These are phyloP conservation scores for Phymorhynchus buccinoides DNA, from an alignment of 1,140 invertebrate species.

Conservation along the genomic window DNA sequence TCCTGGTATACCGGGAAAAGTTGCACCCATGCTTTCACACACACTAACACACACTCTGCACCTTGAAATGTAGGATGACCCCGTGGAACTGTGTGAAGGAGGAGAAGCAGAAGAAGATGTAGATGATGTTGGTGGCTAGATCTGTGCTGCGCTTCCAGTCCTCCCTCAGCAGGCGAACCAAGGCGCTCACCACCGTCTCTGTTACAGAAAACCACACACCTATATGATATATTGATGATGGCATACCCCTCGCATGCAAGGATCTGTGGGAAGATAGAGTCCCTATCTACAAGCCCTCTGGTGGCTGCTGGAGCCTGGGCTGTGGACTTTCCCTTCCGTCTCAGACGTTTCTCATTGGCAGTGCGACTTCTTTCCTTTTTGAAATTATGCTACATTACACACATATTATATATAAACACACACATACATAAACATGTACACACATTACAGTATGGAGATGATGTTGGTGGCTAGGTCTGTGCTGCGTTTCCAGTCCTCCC, in stretches of 20 bases:
- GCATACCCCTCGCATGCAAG: too few species aligned
- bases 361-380: too few species aligned
- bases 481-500: conserved; percentile 97
- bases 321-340: neutral
- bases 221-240: too few species aligned
- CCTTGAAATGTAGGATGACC: conserved; percentile 90
- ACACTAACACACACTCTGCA: conserved; percentile 85
- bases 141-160: conserved; percentile 98
- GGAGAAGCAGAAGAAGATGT: conserved; percentile 97
- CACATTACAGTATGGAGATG: too few species aligned
- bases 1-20: too few species aligned
- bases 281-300: too few species aligned
- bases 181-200: conserved; percentile 96
- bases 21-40: conserved; percentile 80
- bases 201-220: conserved; percentile 47
- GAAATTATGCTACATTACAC: too few species aligned
- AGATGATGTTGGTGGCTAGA: conserved; percentile 95
- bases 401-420: too few species aligned
- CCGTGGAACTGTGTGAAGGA: conserved; percentile 96
- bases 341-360: too few species aligned
- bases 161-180: conserved; percentile 94
- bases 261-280: too few species aligned
- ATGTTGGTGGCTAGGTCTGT: conserved; percentile 97
- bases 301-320: too few species aligned
- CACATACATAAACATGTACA: too few species aligned